Evolutionary conservation across 2,797 vertebrate genomes (phyloP), one percentile per base, ranked within the genome.

Genomic region (Kryptopterus vitreolus): DNA sequence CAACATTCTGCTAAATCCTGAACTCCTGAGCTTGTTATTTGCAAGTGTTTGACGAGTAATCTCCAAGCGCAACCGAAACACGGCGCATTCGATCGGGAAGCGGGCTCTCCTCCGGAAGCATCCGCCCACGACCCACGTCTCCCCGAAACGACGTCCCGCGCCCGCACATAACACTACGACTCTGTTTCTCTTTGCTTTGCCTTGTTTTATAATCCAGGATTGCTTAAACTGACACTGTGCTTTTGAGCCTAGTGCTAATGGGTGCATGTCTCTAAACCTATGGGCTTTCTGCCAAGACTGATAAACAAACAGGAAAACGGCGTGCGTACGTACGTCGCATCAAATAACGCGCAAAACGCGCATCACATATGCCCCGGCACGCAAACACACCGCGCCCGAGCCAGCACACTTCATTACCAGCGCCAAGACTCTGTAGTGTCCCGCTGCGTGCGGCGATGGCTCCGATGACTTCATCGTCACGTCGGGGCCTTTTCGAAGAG

Each of bases 1-100:
- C 29, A 72, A 55, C 52, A 35, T 72, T 16, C 70, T 72, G 70
- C 22, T 72, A 33, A 72, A 57, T 38, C 57, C 46, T 65, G 65
- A 52, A 53, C 48, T 63, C 10, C n/a, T n/a, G 46, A 77, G 24
- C 58, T 16, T 71, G 24, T 15, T 79, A 24, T 68, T 68, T 68
- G 38, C 46, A 46, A 46, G 38, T 24, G 48, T 69, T 70, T 50
- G 15, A 20, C 24, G 29, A 69, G n/a, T 9, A 58, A 29, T 7
- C 24, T 55, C 57, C 62, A 7, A 20, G 31, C 31, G 48, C n/a
- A 66, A 53, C 9, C 20, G 59, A 65, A 24, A 33, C 15, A 46
- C 59, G 33, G n/a, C 52, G 3, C 12, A 66, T 66, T 48, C 12
- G 2, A 10, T 57, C 20, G 43, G 55, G 4, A 15, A 68, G 31